These are phyloP conservation scores for Psittacara wagleri DNA, from an alignment of 2,113 vertebrate genomes.

Conservation along the genomic window DNA sequence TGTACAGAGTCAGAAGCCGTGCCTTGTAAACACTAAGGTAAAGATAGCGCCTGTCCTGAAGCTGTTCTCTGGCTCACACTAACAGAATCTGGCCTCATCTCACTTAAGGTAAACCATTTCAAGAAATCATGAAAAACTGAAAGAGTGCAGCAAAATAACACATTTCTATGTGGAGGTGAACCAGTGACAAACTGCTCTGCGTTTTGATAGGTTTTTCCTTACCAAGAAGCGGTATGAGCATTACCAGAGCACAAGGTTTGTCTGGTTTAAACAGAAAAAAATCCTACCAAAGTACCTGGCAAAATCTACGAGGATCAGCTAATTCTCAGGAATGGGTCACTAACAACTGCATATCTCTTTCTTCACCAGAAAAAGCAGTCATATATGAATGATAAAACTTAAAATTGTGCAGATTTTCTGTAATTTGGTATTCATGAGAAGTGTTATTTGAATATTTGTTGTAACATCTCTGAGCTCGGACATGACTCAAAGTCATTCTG, in stretches of 20 bases:
- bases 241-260: not conserved
- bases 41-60: rapidly evolving
- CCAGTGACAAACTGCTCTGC: not conserved
- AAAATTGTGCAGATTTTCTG: not conserved
- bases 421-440: not conserved
- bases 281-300: not conserved
- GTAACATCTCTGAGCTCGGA: not conserved
- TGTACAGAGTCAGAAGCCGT: not conserved
- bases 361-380: not conserved
- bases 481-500: not conserved
- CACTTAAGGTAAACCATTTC: not conserved
- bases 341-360: not conserved
- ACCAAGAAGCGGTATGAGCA: not conserved
- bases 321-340: not conserved
- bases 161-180: not conserved
- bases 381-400: not conserved
- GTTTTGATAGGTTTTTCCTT: not conserved
- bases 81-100: not conserved
- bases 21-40: not conserved
- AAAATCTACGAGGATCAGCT: not conserved
- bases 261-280: not conserved
- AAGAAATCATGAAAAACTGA: not conserved
- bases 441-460: not conserved
- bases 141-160: not conserved
- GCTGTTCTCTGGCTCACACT: not conserved